These are phyloP conservation scores for Netelia virgata DNA, from an alignment of 2,888 invertebrate species.

Conservation along the genomic window DNA sequence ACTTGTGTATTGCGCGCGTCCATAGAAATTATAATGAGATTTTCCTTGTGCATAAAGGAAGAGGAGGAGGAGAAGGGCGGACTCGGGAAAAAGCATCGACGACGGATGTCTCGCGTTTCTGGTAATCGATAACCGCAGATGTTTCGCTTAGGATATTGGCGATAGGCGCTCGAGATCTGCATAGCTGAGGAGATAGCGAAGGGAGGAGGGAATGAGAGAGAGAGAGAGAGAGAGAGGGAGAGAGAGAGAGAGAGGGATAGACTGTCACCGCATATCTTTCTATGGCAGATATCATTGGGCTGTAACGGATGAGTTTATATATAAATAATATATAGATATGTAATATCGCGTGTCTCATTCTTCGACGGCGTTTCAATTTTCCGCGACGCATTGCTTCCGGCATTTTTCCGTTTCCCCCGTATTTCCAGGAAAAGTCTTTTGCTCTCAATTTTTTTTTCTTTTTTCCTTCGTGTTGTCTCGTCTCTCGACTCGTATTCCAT, in stretches of 20 bases:
- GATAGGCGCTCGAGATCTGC: neutral
- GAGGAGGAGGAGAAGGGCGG: neutral
- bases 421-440: slow-evolving; percentile 33
- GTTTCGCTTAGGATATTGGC: slow-evolving; percentile 16
- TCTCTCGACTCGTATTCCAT: slow-evolving; percentile 19
- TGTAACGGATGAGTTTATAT: slow-evolving; percentile 1
- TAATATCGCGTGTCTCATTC: slow-evolving; percentile 5
- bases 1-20: neutral
- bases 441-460: neutral
- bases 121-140: slow-evolving; percentile 41
- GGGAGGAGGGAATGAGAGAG: neutral
- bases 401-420: slow-evolving; percentile 54
- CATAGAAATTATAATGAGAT: slow-evolving; percentile 4
- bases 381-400: slow-evolving; percentile 57
- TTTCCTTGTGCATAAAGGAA: slow-evolving; percentile 1
- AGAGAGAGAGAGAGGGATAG: neutral
- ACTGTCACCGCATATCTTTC: slow-evolving; percentile 10
- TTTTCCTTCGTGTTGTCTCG: slow-evolving; percentile 31
- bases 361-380: slow-evolving; percentile 51
- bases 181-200: neutral
- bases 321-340: slow-evolving; percentile 1
- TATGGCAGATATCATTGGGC: slow-evolving; percentile 18
- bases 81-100: neutral
- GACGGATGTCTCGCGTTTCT: slow-evolving; percentile 9
- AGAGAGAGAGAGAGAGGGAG: neutral